Base-by-base conservation (phyloP, 2,113 vertebrate genomes). In the Colistium nudipinnis region DNA sequence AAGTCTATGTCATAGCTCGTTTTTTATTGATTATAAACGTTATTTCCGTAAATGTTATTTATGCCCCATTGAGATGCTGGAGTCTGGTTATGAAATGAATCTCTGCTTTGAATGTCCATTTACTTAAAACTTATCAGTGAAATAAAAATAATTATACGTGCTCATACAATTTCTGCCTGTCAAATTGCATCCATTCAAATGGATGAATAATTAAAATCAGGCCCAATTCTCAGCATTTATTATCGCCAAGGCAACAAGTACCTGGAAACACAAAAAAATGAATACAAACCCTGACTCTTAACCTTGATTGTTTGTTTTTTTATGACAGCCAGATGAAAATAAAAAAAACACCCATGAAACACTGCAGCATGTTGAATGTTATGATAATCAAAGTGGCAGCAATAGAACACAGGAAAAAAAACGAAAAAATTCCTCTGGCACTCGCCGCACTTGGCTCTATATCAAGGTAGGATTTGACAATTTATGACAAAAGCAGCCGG, bases 401-500 rank as follows among this genome's bases (percentile, higher is more conserved):
- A 57, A 59, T 38, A 31, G 22, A 66, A 77, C 20, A 43, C 16
- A 31, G 61, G 4, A 33, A 33, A 33, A 47, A 62, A 73, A 64
- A 35, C 68, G 4, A 27, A 70, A 6, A 27, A 70, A 70, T 67
- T 38, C 31, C 7, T 31, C 73, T 74, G 69, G 56, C 67, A 64
- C 47, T 27, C 27, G 9, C 3, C 20, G 16, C 62, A 57, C 41
- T 48, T 78, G 75, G 71, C 70, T 53, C 22, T 30, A 45, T 75
- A 68, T 73, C 68, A 78, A 79, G 80, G 55, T 74, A 22, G 71
- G 52, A 76, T 78, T 80, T 80, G 31, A 51, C 49, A 76, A 86
- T 77, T 79, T 73, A 84, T 65, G 72, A 77, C 81, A 83, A 77
- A 82, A 82, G 60, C 65, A 53, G 36, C 55, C 47, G 6, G 53